Evolutionary conservation across 2,113 vertebrate species (phyloP).

Genomic region (Porphyrio hochstetteri): DNA sequence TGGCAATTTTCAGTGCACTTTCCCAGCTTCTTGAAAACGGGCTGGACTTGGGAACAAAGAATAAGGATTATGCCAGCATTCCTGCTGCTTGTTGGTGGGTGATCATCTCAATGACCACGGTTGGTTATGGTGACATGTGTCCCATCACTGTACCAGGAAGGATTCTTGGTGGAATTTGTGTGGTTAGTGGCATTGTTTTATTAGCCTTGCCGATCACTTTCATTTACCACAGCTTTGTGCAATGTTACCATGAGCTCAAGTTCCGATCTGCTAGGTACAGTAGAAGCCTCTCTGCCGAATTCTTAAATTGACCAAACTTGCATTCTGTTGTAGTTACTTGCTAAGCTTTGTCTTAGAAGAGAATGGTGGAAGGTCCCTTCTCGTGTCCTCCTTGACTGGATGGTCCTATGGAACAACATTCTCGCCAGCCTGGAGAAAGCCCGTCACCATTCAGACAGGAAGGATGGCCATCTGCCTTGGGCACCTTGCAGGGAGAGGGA

Average conservation of each 20-base stretch:
- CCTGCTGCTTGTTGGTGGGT: slow-evolving; percentile 99
- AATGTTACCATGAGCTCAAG: slow-evolving; percentile 97
- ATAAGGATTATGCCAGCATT: slow-evolving; percentile 95
- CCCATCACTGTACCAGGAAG: slow-evolving; percentile 94
- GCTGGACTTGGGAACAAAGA: slow-evolving; percentile 89
- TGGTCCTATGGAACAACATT: slow-evolving; percentile 27
- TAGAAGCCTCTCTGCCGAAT: slow-evolving; percentile 87
- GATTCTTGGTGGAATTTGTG: slow-evolving; percentile 95
- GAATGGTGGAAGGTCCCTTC: slow-evolving; percentile 35
- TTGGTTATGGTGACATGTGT: slow-evolving; percentile 98
- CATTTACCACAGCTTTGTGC: slow-evolving; percentile 99
- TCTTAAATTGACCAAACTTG: slow-evolving; percentile 77
- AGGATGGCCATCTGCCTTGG: slow-evolving; percentile 46
- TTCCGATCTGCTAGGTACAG: slow-evolving; percentile 90
- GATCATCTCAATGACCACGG: slow-evolving; percentile 99
- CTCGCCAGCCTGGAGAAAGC: slow-evolving; percentile 32
- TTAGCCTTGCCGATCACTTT: slow-evolving; percentile 97
- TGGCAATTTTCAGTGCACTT: slow-evolving; percentile 98
- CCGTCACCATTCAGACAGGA: slow-evolving; percentile 56
- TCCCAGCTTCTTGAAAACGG: slow-evolving; percentile 97
- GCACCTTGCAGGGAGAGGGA: slow-evolving; percentile 33
- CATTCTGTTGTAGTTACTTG: slow-evolving; percentile 34
- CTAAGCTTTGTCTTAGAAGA: slow-evolving; percentile 45
- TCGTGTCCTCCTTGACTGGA: slow-evolving; percentile 49
- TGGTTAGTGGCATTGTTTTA: slow-evolving; percentile 97